These are phyloP conservation scores for Tiliacea citrago DNA, from an alignment of 2,888 invertebrate genomes.

Conservation along the genomic window DNA sequence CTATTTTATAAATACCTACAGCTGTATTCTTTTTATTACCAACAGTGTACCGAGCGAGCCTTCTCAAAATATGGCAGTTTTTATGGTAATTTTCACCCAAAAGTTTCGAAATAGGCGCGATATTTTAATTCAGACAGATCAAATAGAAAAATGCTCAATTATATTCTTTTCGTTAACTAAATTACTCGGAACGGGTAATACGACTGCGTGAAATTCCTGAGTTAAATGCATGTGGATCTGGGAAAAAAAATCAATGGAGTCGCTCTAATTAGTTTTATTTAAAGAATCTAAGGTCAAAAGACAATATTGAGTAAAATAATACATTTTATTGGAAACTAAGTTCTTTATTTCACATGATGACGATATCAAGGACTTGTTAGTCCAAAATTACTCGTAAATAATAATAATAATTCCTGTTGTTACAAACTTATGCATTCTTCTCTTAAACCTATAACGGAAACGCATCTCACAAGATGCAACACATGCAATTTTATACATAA, in stretches of 20 bases:
- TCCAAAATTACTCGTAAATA: neutral
- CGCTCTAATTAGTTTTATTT: neutral
- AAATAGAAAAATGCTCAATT: conserved; percentile 52
- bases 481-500: neutral
- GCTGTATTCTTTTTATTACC: neutral
- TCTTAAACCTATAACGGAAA: neutral
- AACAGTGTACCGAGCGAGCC: conserved; percentile 15
- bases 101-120: conserved; percentile 22
- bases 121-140: conserved; percentile 48
- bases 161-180: conserved; percentile 45
- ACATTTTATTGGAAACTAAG: neutral
- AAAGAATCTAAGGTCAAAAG: neutral
- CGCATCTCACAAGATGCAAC: neutral
- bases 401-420: neutral
- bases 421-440: neutral
- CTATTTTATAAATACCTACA: neutral
- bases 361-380: neutral
- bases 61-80: conserved; percentile 29
- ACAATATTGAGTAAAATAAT: neutral
- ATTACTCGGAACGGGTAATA: conserved; percentile 49
- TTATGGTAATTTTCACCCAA: conserved; percentile 20
- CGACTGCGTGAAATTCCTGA: conserved; percentile 49
- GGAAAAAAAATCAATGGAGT: conserved; percentile 38
- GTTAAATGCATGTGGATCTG: conserved; percentile 23
- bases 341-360: neutral